phyloP scores from a whole-genome alignment of 2,888 invertebrate genomes.

The Sminthurides aquaticus region DNA sequence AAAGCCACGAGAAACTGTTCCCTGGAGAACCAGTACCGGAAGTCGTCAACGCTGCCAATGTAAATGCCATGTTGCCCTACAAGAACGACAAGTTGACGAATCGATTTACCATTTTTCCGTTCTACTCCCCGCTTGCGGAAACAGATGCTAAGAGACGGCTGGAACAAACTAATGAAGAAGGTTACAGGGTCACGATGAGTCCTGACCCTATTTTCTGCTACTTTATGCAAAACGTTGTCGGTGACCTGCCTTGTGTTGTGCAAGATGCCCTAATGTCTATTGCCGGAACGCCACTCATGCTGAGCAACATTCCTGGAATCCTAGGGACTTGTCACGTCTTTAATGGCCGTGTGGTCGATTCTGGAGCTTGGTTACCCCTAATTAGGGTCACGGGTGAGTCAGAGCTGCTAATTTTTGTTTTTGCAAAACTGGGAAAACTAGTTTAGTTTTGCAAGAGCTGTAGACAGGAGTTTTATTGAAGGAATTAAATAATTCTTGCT shows the following conservation, averaged over 20 bases:
- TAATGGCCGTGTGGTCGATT: slow-evolving; percentile 32
- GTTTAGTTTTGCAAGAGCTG: too few relatives aligned
- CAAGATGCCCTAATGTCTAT: slow-evolving; percentile 29
- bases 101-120: slow-evolving; percentile 36
- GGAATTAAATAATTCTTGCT: background rate
- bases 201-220: slow-evolving; percentile 37
- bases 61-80: slow-evolving; percentile 39
- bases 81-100: slow-evolving; percentile 28
- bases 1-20: slow-evolving; percentile 24
- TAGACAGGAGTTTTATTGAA: too few relatives aligned
- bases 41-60: slow-evolving; percentile 27
- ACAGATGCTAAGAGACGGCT: slow-evolving; percentile 24
- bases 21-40: slow-evolving; percentile 26
- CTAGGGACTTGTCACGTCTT: slow-evolving; percentile 27
- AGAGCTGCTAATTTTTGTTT: background rate
- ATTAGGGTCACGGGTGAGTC: slow-evolving; percentile 35
- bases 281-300: slow-evolving; percentile 35
- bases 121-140: slow-evolving; percentile 23
- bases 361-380: slow-evolving; percentile 36
- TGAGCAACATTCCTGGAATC: slow-evolving; percentile 38
- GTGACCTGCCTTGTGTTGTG: slow-evolving; percentile 29
- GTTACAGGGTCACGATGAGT: slow-evolving; percentile 22
- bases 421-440: too few relatives aligned
- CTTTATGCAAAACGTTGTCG: slow-evolving; percentile 30
- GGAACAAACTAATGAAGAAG: slow-evolving; percentile 22